Base-by-base conservation (phyloP, 2,888 invertebrate genomes). In the Xylophagus ater region DNA sequence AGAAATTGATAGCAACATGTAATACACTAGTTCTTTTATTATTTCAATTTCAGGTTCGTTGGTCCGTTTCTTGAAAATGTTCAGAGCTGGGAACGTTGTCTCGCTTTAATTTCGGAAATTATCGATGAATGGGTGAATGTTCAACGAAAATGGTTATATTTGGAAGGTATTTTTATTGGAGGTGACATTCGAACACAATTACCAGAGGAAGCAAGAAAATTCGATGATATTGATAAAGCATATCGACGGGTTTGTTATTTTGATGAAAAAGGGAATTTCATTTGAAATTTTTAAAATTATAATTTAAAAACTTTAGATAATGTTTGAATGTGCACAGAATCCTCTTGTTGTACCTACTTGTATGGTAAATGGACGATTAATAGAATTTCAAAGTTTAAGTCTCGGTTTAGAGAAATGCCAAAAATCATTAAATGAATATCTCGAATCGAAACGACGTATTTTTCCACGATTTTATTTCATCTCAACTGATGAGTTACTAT, bases 391-490 rank as follows among this genome's bases (percentile, higher is more conserved):
- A 52, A 71, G 72, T 31, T 67, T 93, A 29, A 78, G 78, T 33
- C 43, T 68, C 13, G 86, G 85, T 2, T 67, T 94, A 37, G 92
- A 93, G 57, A 79, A 74, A 59, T 92, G 92, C 60, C 90, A 90
- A 62, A 92, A 92, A 59, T 89, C 90, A 0, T 66, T 93, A 37
- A 86, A 86, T 54, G 87, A 90, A 56, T 93, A 92, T 59, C 67
- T 93, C 47, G 88, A 88, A 59, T 78, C 82, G 0, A 92, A 92
- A 63, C 70, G 93, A 32, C 76, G 84, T 44, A 74, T 86, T 46
- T 93, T 92, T 61, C 88, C 93, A 3, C 66, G 93, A 35, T 93
- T 93, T 66, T 92, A 85, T 67, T 93, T 93, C 62, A 85, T 93
- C 55, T 92, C 92, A 3, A 92, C 92, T 19, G 90, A 92, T 54